Evolutionary conservation across 2,888 invertebrate genomes (phyloP).

Genomic region (Cacoxenus indagator): DNA sequence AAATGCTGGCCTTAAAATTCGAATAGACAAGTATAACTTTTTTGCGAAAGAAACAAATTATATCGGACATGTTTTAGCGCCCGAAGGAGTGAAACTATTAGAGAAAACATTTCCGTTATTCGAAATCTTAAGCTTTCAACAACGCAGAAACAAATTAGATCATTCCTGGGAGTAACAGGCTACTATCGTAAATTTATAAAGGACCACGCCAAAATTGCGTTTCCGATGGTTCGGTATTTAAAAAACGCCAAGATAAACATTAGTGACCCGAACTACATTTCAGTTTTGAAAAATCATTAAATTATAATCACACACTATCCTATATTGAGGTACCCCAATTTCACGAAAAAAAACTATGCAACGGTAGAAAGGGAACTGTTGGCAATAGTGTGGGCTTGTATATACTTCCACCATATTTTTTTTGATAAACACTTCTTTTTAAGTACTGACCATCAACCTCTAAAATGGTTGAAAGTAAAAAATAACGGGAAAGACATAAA

Average conservation of each 20-base stretch:
- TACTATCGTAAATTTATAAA: slow-evolving; percentile 7
- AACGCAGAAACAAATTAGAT: background rate
- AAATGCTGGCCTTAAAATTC: too few species aligned
- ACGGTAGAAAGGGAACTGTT: slow-evolving; percentile 3
- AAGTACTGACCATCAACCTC: slow-evolving; percentile 53
- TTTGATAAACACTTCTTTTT: slow-evolving; percentile 49
- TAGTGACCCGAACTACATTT: background rate
- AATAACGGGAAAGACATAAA: too few species aligned
- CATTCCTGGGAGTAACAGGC: background rate
- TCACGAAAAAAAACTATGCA: background rate
- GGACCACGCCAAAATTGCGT: background rate
- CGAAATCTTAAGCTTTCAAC: background rate
- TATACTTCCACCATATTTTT: slow-evolving; percentile 53
- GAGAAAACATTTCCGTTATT: too few species aligned
- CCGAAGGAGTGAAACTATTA: too few species aligned
- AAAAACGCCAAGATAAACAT: background rate
- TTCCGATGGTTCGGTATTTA: background rate
- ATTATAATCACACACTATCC: background rate
- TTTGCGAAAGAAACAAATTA: too few species aligned
- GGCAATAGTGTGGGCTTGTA: slow-evolving; percentile 40
- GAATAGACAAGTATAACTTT: too few species aligned
- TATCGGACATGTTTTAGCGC: too few species aligned
- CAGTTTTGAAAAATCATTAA: background rate
- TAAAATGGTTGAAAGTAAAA: slow-evolving; percentile 40
- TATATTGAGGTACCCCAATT: background rate